Conservation (phyloP, 2,888 invertebrate genomes). For the Lamellibrachia columna region DNA sequence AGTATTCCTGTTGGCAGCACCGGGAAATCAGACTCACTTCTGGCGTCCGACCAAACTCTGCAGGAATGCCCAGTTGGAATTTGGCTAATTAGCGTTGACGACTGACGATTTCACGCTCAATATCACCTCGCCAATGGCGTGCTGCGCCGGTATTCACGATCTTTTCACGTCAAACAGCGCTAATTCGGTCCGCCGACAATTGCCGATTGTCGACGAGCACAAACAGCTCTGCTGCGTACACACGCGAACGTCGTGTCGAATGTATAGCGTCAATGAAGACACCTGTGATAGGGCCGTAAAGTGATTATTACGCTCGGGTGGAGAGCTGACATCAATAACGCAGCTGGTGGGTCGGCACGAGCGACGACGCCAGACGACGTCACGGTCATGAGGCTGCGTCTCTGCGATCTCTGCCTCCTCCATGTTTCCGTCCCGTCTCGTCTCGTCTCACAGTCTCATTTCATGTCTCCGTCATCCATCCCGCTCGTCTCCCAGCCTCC, state of each 20-base stretch:
- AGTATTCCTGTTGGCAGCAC: background rate
- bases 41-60: background rate
- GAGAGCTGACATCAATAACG: background rate
- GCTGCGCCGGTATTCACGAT: background rate
- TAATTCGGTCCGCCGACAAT: background rate
- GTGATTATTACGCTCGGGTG: background rate
- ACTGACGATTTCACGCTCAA: conserved; percentile 8
- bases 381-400: background rate
- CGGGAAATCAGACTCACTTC: background rate
- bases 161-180: background rate
- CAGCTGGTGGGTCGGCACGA: background rate
- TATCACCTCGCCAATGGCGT: background rate
- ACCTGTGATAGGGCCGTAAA: background rate
- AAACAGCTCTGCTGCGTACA: background rate
- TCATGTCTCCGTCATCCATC: background rate
- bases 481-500: no score
- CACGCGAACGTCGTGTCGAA: background rate
- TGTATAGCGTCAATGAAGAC: background rate
- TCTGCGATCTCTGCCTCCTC: background rate
- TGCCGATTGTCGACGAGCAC: background rate
- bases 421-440: background rate
- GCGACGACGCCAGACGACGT: background rate
- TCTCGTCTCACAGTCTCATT: background rate
- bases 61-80: background rate
- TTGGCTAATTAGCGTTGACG: conserved; percentile 11